Base-by-base conservation (phyloP, 2,113 vertebrate species). In the Alosa alosa region DNA sequence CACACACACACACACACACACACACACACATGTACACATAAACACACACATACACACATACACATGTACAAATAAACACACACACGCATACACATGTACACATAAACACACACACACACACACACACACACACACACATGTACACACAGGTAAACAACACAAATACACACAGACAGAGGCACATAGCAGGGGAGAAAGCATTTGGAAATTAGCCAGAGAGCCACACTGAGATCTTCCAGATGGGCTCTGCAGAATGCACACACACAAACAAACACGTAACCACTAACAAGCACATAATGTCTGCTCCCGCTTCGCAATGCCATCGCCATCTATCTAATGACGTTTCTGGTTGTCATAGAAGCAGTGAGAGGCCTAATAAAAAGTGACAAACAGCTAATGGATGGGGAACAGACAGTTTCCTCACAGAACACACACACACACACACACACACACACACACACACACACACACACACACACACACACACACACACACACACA, bases 1-100 rank as follows among this genome's bases (percentile, higher is more conserved):
- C 85, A 85, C 44, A 55, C 88, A 64, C 68, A 50, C 64, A 89
- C 82, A 88, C 55, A 39, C 11, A n/a, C 44, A 82, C 41, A 25
- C 55, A 57, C 55, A 57, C 11, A 57, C 55, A 57, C 55, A 57
- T 15, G 18, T 18, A 57, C 55, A 57, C 55, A 57, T 15, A 57
- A 5, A 57, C 55, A 57, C 55, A 57, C 55, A 57, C 55, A n/a
- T n/a, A 57, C 55, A 57, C 55, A 60, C 55, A 60, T 11, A 60
- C 55, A 60, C 55, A 60, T 15, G 20, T 11, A 60, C 55, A 60
- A 4, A 60, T 11, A 60, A 1, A 60, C 55, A 60, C 55, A 60
- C 55, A 60, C 55, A 60, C 55, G 18, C 4, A 64, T 0, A n/a
- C 60, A 64, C 20, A n/a, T 3, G n/a, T 0, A 64, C 18, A 64